Evolutionary conservation across 2,113 vertebrate genomes (phyloP).

Genomic region (Prietella phreatophila): DNA sequence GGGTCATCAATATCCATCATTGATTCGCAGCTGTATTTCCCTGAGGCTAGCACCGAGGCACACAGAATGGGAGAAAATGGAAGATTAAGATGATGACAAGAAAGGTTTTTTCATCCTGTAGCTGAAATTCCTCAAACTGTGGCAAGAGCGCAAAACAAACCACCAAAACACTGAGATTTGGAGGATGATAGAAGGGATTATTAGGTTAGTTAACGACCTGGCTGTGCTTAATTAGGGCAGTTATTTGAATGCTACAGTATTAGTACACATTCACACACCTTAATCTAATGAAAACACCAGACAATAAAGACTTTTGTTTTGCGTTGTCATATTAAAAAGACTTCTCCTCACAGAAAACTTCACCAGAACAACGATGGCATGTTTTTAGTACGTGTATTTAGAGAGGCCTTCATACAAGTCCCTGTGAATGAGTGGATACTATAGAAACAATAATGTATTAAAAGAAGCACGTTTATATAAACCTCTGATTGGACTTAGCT

Average conservation of each 20-base stretch:
- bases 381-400: neutral
- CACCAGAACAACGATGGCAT: neutral
- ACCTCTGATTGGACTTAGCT: neutral
- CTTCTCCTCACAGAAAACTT: neutral
- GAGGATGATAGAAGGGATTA: no score
- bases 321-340: neutral
- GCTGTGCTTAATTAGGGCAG: neutral
- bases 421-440: neutral
- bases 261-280: neutral
- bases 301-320: neutral
- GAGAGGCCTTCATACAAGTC: neutral
- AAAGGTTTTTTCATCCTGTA: neutral
- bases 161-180: neutral
- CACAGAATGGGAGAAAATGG: conserved; percentile 35
- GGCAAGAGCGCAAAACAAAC: neutral
- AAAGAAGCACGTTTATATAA: neutral
- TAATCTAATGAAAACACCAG: neutral
- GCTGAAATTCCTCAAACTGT: neutral
- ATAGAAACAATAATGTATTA: neutral
- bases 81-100: conserved; percentile 32
- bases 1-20: conserved; percentile 48
- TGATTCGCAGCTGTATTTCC: conserved; percentile 42
- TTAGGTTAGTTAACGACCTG: neutral
- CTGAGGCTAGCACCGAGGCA: conserved; percentile 38
- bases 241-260: neutral